phyloP scores from a whole-genome alignment of 2,888 invertebrate species.

The Dinocampus coccinellae region DNA sequence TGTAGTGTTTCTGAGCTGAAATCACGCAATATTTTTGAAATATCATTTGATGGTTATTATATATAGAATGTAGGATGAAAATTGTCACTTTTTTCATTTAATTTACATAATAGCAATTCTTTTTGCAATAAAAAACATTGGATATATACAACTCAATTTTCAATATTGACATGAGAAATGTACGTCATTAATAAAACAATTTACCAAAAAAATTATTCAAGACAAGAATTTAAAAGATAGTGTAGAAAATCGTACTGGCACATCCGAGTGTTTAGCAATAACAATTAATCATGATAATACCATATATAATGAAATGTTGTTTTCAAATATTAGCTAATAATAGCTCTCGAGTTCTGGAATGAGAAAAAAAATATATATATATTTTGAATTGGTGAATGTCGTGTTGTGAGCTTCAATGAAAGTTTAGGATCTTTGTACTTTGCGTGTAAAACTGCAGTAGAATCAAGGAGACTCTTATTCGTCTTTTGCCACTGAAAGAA shows the following conservation, averaged over 20 bases:
- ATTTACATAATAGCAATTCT: too few species aligned
- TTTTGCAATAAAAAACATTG: too few species aligned
- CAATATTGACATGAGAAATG: slow-evolving; percentile 60
- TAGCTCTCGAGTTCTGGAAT: slow-evolving; percentile 2
- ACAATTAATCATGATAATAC: slow-evolving; percentile 36
- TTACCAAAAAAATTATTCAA: slow-evolving; percentile 66
- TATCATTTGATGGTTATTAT: too few species aligned
- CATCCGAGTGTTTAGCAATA: slow-evolving; percentile 38
- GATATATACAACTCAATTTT: too few species aligned
- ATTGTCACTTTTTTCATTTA: too few species aligned
- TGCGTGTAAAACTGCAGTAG: slow-evolving; percentile 34
- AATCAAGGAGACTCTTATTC: slow-evolving; percentile 13
- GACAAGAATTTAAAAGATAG: slow-evolving; percentile 53
- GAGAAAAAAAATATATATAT: slow-evolving; percentile 14
- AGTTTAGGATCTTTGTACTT: slow-evolving; percentile 30
- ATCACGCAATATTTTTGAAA: too few species aligned
- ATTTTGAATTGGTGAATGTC: slow-evolving; percentile 29
- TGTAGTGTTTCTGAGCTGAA: too few species aligned
- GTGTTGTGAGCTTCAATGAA: slow-evolving; percentile 19
- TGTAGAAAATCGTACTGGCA: slow-evolving; percentile 42
- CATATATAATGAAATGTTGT: not conserved
- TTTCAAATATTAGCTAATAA: slow-evolving; percentile 6
- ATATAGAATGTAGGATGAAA: too few species aligned
- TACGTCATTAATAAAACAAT: slow-evolving; percentile 70
- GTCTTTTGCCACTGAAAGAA: slow-evolving; percentile 17